A percentile compares a stretch with the other conserved stretches of the same genome.
Conservation (phyloP, 1,140 invertebrate genomes). For the Papilio machaon region DNA sequence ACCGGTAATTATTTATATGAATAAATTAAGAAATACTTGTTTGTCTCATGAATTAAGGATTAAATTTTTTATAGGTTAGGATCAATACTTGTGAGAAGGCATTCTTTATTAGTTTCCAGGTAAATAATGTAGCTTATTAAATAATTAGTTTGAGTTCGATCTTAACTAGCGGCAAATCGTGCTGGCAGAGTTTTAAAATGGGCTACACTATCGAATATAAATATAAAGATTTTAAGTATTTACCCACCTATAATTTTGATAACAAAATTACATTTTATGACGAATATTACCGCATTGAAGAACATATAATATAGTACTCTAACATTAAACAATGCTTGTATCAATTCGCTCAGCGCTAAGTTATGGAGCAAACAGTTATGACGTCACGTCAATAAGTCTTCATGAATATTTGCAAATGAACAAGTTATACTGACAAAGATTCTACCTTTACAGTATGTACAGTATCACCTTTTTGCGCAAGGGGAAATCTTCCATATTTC, state of each 20-base stretch:
- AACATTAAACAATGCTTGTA: constrained; percentile 28
- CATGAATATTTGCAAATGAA: constrained; percentile 16
- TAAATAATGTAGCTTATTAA: too few relatives aligned
- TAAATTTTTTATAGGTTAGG: not conserved
- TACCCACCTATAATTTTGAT: not conserved
- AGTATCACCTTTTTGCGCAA: not conserved
- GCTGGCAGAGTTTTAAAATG: too few relatives aligned
- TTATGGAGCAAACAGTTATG: constrained; percentile 24
- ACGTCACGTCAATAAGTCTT: constrained; percentile 34
- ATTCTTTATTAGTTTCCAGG: too few relatives aligned
- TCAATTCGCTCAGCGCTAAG: constrained; percentile 23
- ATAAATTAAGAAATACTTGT: not conserved
- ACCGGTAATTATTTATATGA: not conserved
- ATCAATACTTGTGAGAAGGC: too few relatives aligned
- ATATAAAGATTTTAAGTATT: too few relatives aligned
- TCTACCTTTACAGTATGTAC: not conserved
- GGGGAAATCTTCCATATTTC: not conserved
- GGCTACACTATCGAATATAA: too few relatives aligned
- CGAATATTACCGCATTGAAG: constrained; percentile 12
- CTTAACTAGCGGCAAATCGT: too few relatives aligned
- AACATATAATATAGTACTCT: constrained; percentile 14
- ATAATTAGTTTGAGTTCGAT: too few relatives aligned
- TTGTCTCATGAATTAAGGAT: constrained; percentile 8
- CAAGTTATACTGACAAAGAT: not conserved
- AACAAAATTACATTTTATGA: not conserved